Conservation (phyloP, 2,888 invertebrate species). For the Drosophila atroscutellata region DNA sequence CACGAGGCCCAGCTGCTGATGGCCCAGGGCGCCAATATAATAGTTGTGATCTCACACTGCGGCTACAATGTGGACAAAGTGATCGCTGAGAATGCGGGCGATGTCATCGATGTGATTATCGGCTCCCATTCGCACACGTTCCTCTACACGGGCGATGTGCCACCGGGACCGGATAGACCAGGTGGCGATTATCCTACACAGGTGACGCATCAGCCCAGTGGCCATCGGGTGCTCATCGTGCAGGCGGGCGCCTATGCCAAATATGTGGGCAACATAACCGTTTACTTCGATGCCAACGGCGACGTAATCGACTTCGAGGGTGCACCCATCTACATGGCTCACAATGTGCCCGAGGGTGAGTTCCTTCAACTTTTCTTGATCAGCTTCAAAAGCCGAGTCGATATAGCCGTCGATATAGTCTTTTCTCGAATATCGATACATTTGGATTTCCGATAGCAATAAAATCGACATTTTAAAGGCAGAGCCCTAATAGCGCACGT, state of each 20-base stretch:
- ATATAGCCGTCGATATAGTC: neutral
- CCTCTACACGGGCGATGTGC: constrained; percentile 87
- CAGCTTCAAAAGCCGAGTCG: neutral
- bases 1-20: constrained; percentile 88
- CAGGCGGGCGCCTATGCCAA: constrained; percentile 90
- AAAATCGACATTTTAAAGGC: no score
- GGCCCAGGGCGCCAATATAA: constrained; percentile 89
- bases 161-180: constrained; percentile 87
- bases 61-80: constrained; percentile 89
- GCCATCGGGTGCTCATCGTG: constrained; percentile 87
- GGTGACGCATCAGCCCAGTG: constrained; percentile 86
- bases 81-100: constrained; percentile 88
- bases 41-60: constrained; percentile 93
- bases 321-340: constrained; percentile 89
- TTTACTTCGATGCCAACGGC: constrained; percentile 89
- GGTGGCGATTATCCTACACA: constrained; percentile 89
- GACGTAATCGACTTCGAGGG: constrained; percentile 89
- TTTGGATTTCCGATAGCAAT: no score
- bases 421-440: no score
- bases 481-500: no score
- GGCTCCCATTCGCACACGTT: constrained; percentile 94
- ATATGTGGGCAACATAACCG: constrained; percentile 91
- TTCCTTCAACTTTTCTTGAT: neutral
- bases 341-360: constrained; percentile 88
- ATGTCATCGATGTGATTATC: constrained; percentile 92